Evolutionary conservation across 1,140 invertebrate genomes (phyloP), one percentile per base, ranked within the genome.

Genomic region (Galleria mellonella): DNA sequence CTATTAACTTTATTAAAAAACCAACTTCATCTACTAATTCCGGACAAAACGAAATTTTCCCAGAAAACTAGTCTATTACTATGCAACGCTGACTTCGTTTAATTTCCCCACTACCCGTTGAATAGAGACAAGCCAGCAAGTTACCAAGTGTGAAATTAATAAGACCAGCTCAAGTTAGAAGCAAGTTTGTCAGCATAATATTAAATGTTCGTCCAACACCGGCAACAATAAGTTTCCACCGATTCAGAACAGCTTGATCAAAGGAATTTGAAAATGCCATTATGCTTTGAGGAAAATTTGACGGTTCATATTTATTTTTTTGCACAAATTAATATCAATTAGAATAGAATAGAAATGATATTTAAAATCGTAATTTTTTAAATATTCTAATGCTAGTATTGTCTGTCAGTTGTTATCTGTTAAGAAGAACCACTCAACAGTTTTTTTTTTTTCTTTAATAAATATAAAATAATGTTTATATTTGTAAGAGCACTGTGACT

Each of bases 131-230:
- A 51, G 55, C 43, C 23, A 46, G 36, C 35, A 55, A 56, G 33
- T 63, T 53, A 57, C 49, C 49, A 32, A 63, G 51, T 67, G 54
- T 67, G 63, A 67, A 67, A 67, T 67, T 63, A 67, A 60, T 58
- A 60, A 54, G 63, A 54, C 41, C 32, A 43, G 17, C 32, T 44
- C 48, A 66, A 59, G 51, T 66, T 62, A 30, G n/a, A 31, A 44
- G 40, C 8, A 53, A 55, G 36, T 55, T 62, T 52, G 37, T 62
- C 49, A 60, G 56, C 47, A 36, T 40, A 38, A 46, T 51, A 51
- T 55, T 50, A 33, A 44, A 23, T 36, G 17, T 23, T 23, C 13
- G 28, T 31, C 29, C 11, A 15, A 9, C 13, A 9, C 28, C 12
- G 29, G 1, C 31, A 42, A 42, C 39, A 32, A 42, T 42, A 42